Evolutionary conservation across 2,113 vertebrate species (phyloP), one percentile per base, ranked within the genome.

Genomic region (Epinephelus fuscoguttatus): DNA sequence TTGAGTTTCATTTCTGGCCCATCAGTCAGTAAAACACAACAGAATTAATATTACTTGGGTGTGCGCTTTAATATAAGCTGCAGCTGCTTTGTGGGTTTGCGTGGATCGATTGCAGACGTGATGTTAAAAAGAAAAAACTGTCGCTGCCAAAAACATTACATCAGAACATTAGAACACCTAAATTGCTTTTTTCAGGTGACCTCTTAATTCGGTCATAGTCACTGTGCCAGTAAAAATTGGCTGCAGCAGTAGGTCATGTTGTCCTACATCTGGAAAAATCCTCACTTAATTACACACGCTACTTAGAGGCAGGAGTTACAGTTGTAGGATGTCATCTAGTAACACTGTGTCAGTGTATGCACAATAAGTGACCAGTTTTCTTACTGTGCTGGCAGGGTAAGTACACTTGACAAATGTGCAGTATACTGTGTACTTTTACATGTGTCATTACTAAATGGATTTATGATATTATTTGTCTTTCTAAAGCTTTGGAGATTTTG

Each of bases 151-250:
- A 72, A 74, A 4, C 47, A 76, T 72, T 56, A 52, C 76, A 64
- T 83, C 45, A 68, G 78, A 79, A 64, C 19, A 47, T 60, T 73
- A 47, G 27, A 27, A 27, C 21, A 18, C 50, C 42, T 61, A 56
- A 60, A 47, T 11, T 40, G 7, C 19, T 78, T 45, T 71, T 71
- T 61, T 74, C 55, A 84, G 52, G 81, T 69, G 52, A 69, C 42
- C 18, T 77, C 64, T 75, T 72, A 57, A n/a, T 37, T 63, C 10
- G 61, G 30, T 81, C 50, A 30, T 55, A 40, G 63, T 70, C 33
- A 66, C n/a, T 18, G 21, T 69, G 25, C 17, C 3, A 49, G 40
- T 61, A 70, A 60, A 68, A 81, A 42, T 18, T 69, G 25, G 45
- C 18, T 80, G 45, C 52, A 73, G 33, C 40, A 71, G 40, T 67